Base-by-base conservation (phyloP, 2,797 vertebrate genomes). In the Halcyon chelicuti region DNA sequence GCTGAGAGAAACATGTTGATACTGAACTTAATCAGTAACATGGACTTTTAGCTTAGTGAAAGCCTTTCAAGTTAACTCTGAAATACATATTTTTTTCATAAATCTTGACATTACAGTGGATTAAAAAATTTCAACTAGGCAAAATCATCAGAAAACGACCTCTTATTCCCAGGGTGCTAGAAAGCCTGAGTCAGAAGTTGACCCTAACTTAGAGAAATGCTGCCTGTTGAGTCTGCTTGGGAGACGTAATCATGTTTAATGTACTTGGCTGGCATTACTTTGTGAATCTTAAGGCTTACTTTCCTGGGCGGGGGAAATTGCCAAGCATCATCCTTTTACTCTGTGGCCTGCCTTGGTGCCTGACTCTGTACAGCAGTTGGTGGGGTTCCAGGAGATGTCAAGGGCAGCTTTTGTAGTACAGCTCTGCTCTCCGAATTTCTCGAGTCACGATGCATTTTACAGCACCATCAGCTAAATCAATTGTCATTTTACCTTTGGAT, bases 401-500 rank as follows among this genome's bases (percentile, higher is more conserved):
- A n/a, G 51, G 22, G 70, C 66, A 65, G 75, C 55, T 65, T 55
- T 65, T 81, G 83, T 77, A 68, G 73, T 37, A 3, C 5, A 12
- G 20, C 70, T 83, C 47, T 67, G 28, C 20, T 67, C 55, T 46
- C 72, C 2, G 44, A n/a, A 15, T 87, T 94, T 89, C 81, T 86
- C 0, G 0, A 87, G 73, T 95, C 31, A 16, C 2, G 7, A 28
- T 74, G 49, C 0, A 0, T 86, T 91, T 84, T 62, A 51, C 54
- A 86, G 68, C 62, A 29, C 42, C 33, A 39, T 95, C 86, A 84
- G 88, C 87, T 74, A 62, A 93, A 86, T 78, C 65, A 46, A 25
- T 90, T 90, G 70, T 93, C 54, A 86, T 81, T 39, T 81, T 62
- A 81, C 88, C 67, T 95, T 79, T 87, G 74, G 76, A 70, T 92